These are phyloP conservation scores for Apocrypta bakeri DNA, from an alignment of 1,140 invertebrate species.

Conservation along the genomic window DNA sequence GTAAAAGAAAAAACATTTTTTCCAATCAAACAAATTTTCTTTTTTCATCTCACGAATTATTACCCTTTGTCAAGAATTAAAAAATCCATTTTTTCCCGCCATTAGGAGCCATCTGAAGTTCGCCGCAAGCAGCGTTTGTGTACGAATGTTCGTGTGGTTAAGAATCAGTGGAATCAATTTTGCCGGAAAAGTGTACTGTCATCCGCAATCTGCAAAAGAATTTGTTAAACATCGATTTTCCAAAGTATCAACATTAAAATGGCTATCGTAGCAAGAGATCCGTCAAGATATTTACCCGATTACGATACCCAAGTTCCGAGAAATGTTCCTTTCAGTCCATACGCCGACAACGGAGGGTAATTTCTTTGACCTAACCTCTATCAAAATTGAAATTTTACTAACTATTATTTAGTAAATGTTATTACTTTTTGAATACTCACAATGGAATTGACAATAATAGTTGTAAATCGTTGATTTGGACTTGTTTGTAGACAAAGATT, in stretches of 20 bases:
- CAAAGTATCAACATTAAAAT: conserved; percentile 51
- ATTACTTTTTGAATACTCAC: not conserved
- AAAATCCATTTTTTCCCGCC: not conserved
- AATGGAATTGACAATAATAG: not conserved
- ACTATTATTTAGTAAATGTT: not conserved
- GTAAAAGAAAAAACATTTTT: no score
- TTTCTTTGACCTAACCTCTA: conserved; percentile 50
- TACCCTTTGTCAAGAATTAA: not conserved
- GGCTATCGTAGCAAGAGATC: conserved; percentile 56
- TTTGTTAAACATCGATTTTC: not conserved
- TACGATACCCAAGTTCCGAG: conserved; percentile 78
- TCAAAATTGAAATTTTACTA: not conserved
- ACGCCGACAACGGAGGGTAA: conserved; percentile 86
- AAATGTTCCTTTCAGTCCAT: conserved; percentile 82
- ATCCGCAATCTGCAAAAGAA: conserved; percentile 26
- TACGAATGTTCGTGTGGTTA: not conserved
- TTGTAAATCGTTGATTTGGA: not conserved
- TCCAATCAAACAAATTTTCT: no score
- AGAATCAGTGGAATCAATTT: not conserved
- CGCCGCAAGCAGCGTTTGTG: not conserved
- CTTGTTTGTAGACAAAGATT: not conserved
- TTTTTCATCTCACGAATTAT: no score
- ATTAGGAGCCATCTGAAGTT: not conserved
- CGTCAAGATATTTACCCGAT: conserved; percentile 76
- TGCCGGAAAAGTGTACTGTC: conserved; percentile 48